Base-by-base conservation (phyloP, 2,113 vertebrate species). In the Pagrus major region DNA sequence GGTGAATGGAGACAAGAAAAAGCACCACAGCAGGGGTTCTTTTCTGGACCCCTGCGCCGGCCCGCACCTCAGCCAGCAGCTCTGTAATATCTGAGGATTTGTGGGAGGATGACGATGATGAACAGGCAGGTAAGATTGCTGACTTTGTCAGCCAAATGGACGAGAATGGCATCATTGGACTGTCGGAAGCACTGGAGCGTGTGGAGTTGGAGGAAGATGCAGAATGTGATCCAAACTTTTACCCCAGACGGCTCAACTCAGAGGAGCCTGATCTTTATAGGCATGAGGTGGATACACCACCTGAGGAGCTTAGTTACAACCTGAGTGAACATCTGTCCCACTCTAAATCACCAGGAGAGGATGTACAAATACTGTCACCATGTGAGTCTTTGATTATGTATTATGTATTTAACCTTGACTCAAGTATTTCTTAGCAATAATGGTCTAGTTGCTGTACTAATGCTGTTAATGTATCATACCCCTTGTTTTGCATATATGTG, bases 151-250 rank as follows among this genome's bases (percentile, higher is more conserved):
- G 64, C 55, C 89, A 85, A 21, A 93, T 95, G 95, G 94, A 96
- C 6, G 89, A 94, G 67, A 91, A 95, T 3, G 95, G 96, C 55
- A 92, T 95, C 79, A 95, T 95, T 4, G 87, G 95, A 8, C 64
- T 95, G 51, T 81, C 85, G 0, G 89, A 86, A 25, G 70, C 65
- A 0, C 20, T 90, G 44, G 82, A 87, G 29, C 74, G 49, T 3
- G 35, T 80, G 42, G 68, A 58, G 29, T 29, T 91, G 11, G 55
- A 33, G 37, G 35, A 59, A 33, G 71, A 74, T 18, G 59, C 29
- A 46, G 78, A 83, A 20, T 42, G 21, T 55, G 18, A 55, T 1
- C 52, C 58, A 9, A 42, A 49, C 2, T 59, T 81, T 77, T 87
- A 76, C 41, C 66, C 71, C 0, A 88, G 25, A 88, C 80, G 85